Percentiles rank a stretch among this genome's conserved stretches.
phyloP scores from a whole-genome alignment of 2,797 vertebrate genomes.

The Smutsia temminckii region DNA sequence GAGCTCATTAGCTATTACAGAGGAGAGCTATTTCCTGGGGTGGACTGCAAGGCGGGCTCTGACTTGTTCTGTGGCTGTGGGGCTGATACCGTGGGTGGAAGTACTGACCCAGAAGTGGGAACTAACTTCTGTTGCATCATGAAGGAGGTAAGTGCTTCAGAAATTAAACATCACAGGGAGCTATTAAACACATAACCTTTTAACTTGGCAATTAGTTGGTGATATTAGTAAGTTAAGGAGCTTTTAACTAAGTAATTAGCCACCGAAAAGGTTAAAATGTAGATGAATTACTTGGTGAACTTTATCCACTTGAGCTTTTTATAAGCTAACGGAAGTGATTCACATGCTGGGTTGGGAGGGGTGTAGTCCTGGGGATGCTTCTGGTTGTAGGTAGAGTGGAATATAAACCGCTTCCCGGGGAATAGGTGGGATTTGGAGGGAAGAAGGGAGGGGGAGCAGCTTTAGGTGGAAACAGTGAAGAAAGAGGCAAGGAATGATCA shows the following conservation, averaged over 20 bases:
- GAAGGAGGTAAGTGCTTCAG: background rate
- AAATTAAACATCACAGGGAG: background rate
- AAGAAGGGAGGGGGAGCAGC: background rate
- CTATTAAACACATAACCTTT: background rate
- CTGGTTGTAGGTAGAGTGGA: background rate
- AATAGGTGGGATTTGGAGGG: background rate
- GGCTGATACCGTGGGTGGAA: background rate
- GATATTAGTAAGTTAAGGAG: background rate
- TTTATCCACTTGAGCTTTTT: background rate
- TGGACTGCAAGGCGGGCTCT: background rate
- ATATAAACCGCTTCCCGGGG: accelerated
- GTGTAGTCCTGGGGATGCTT: background rate
- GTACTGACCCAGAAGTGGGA: background rate
- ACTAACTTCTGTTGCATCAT: accelerated
- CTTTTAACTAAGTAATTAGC: background rate
- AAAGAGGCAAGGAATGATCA: background rate
- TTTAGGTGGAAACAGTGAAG: background rate
- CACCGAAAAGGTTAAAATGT: background rate
- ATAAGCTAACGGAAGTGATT: background rate
- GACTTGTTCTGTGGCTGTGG: accelerated
- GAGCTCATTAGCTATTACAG: background rate
- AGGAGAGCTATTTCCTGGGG: background rate
- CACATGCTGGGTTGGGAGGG: accelerated
- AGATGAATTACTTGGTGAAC: background rate
- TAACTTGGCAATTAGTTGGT: background rate